Percentiles rank a stretch among this genome's conserved stretches.
These are phyloP conservation scores for Phanerotoma sp. DNA, from an alignment of 2,888 invertebrate genomes.

Conservation along the genomic window DNA sequence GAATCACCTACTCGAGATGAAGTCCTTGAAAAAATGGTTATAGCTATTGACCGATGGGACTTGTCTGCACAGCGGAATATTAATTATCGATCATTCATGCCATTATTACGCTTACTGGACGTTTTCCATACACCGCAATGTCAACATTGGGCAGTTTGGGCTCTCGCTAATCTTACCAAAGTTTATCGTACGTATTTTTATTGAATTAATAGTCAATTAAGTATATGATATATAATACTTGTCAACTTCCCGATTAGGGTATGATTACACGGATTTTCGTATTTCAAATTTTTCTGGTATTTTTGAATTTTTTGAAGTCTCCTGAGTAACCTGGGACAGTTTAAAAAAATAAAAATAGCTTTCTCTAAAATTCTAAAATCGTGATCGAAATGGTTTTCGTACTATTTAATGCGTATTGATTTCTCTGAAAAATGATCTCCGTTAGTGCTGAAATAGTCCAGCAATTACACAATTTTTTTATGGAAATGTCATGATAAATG, in stretches of 20 bases:
- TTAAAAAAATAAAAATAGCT: no score
- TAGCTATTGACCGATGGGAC: slow-evolving; percentile 88
- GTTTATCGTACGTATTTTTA: slow-evolving; percentile 77
- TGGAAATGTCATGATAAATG: no score
- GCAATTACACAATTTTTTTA: no score
- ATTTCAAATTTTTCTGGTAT: no score
- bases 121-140: slow-evolving; percentile 87
- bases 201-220: slow-evolving; percentile 4
- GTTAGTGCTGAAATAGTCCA: no score
- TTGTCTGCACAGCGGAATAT: slow-evolving; percentile 86
- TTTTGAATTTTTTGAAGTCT: no score
- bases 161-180: slow-evolving; percentile 91
- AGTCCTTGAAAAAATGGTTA: slow-evolving; percentile 75
- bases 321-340: no score
- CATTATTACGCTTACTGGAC: slow-evolving; percentile 81
- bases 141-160: slow-evolving; percentile 98
- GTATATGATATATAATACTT: slow-evolving; percentile 3
- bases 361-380: no score
- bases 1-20: slow-evolving; percentile 68
- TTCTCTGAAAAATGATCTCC: no score
- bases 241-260: slow-evolving; percentile 3
- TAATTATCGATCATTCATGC: slow-evolving; percentile 95
- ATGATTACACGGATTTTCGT: not conserved
- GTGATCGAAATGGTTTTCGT: no score
- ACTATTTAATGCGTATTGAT: no score